Evolutionary conservation across 2,113 vertebrate genomes (phyloP), one percentile per base, ranked within the genome.

Genomic region (Microtus montanus): DNA sequence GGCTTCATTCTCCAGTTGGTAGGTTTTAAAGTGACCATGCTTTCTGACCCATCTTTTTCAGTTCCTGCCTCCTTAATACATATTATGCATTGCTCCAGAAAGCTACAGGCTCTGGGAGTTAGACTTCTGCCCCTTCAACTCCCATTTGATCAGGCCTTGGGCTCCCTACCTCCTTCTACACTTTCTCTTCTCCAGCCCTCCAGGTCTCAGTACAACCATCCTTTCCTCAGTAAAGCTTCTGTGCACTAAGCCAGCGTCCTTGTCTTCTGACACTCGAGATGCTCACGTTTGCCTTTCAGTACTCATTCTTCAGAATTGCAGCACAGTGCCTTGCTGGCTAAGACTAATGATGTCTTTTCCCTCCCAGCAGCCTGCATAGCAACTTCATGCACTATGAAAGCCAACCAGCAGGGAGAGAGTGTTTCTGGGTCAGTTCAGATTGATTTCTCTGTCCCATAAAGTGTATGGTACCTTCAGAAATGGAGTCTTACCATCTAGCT

Each of bases 1-100:
- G 17, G 44, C 52, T 64, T 95, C 54, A 79, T 91, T 91, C 79
- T 94, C 93, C 13, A 77, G 3, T 77, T 89, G 77, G 54, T 82
- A 38, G 14, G 86, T 92, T 80, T 85, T 52, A 91, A 73, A 90
- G 30, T 87, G 14, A 70, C 17, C 77, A 52, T 70, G 52, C 35
- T 97, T 90, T 90, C 14, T 88, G 24, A 86, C 94, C 10, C 41
- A 78, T 78, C 38, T 7, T 63, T 33, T 33, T 66, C 49, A 61
- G 24, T 30, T 15, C 24, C 9, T 74, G 2, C 26, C 61, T 90
- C 4, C 9, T 63, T 63, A 79, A 44, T 33, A 38, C 87, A 74
- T 24, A 44, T 47, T 20, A 0, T 87, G 70, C 47, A 20, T 35
- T 73, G 26, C 26, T 35, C 35, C 83, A 28, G 83, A 89, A 35